Evolutionary conservation across 2,888 invertebrate genomes (phyloP).

Genomic region (Melanostoma mellinum): DNA sequence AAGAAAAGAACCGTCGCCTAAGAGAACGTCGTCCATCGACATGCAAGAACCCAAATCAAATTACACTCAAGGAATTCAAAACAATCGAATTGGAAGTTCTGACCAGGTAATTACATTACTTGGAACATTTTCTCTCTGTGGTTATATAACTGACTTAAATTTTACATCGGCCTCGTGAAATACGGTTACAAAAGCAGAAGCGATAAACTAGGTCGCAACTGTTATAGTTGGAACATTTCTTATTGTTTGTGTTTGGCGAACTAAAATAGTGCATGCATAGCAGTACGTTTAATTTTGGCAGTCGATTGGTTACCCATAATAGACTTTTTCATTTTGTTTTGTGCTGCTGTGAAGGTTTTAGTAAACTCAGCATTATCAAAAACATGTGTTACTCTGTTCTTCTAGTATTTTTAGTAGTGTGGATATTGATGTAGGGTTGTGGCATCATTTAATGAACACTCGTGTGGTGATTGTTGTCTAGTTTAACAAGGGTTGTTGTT

Average conservation of each 20-base stretch:
- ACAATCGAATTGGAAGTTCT: slow-evolving; percentile 90
- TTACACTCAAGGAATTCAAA: slow-evolving; percentile 87
- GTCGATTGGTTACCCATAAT: slow-evolving; percentile 34
- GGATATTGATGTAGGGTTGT: no score
- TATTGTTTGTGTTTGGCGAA: slow-evolving; percentile 19
- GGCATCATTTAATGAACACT: no score
- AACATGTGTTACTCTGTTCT: slow-evolving; percentile 16
- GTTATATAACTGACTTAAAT: slow-evolving; percentile 24
- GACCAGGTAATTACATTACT: slow-evolving; percentile 84
- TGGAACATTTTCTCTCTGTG: slow-evolving; percentile 33
- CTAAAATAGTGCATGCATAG: slow-evolving; percentile 48
- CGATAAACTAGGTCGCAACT: slow-evolving; percentile 59
- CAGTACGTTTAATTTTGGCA: slow-evolving; percentile 43
- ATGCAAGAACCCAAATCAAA: slow-evolving; percentile 70
- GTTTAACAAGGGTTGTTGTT: no score
- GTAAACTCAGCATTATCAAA: slow-evolving; percentile 31
- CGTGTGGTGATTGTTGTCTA: no score
- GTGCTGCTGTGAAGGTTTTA: slow-evolving; percentile 52
- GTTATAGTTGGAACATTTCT: slow-evolving; percentile 17
- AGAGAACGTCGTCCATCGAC: slow-evolving; percentile 76
- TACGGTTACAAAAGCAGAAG: slow-evolving; percentile 50
- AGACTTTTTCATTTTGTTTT: slow-evolving; percentile 4
- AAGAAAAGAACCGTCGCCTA: slow-evolving; percentile 79
- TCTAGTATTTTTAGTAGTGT: not conserved
- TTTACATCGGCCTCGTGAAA: slow-evolving; percentile 47